Percentiles rank a stretch among this genome's conserved stretches.
These are phyloP conservation scores for Gymnothorax reevesii DNA, from an alignment of 2,797 vertebrate genomes.

Conservation along the genomic window DNA sequence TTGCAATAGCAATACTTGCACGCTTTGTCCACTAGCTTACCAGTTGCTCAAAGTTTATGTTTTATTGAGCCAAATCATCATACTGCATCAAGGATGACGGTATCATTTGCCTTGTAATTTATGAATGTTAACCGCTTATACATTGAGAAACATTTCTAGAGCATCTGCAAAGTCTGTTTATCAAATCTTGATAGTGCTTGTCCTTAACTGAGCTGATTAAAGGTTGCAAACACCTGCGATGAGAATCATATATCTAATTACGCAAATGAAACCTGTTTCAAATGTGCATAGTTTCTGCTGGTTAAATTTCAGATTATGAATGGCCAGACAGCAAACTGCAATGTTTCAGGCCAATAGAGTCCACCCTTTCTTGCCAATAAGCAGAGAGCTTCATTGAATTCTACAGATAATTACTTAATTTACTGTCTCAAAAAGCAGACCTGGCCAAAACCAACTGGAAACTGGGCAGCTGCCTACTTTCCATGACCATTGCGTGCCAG, in stretches of 20 bases:
- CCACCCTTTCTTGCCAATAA: slow-evolving; percentile 15
- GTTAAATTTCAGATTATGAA: slow-evolving; percentile 22
- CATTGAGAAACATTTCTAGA: background rate
- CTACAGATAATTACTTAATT: slow-evolving; percentile 36
- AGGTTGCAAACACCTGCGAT: slow-evolving; percentile 11
- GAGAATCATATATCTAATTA: background rate
- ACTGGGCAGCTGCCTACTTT: slow-evolving; percentile 39
- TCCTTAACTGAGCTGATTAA: slow-evolving; percentile 10
- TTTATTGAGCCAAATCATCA: background rate
- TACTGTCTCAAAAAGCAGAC: slow-evolving; percentile 23
- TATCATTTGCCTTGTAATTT: background rate
- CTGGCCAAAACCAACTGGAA: slow-evolving; percentile 27
- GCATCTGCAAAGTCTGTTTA: background rate
- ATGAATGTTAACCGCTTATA: background rate
- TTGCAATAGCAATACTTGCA: background rate
- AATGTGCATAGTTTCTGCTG: slow-evolving; percentile 15
- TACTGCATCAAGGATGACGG: background rate
- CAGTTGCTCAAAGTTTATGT: background rate
- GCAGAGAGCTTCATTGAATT: slow-evolving; percentile 29
- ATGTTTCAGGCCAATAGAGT: background rate
- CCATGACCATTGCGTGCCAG: slow-evolving; percentile 34
- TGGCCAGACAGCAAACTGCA: background rate
- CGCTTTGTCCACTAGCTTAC: background rate
- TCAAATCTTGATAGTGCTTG: background rate
- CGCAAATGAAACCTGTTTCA: slow-evolving; percentile 5